Evolutionary conservation across 1,140 invertebrate genomes (phyloP).

Genomic region (Cyclargus thomasi): DNA sequence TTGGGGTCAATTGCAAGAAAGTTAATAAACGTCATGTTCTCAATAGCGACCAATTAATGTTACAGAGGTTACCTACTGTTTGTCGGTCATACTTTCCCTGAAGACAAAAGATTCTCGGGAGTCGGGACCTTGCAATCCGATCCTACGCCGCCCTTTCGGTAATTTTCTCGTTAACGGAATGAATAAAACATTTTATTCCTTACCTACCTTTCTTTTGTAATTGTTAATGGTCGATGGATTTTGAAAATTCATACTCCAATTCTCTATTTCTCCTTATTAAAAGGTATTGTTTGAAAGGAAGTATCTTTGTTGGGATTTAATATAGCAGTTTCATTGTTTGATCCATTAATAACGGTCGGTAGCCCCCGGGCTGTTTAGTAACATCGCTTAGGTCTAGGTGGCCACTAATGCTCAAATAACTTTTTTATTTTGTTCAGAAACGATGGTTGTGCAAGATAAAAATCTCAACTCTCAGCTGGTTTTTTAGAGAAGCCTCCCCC

Average conservation of each 20-base stretch:
- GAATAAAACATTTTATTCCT: constrained; percentile 75
- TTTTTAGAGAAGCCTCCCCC: too few species aligned
- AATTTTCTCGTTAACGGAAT: constrained; percentile 73
- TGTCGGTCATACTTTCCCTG: constrained; percentile 62
- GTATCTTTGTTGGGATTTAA: constrained; percentile 10
- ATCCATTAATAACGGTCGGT: constrained; percentile 6
- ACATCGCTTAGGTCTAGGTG: background rate
- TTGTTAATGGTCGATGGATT: constrained; percentile 72
- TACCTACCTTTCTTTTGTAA: constrained; percentile 71
- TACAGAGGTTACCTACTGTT: constrained; percentile 46
- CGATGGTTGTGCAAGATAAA: too few species aligned
- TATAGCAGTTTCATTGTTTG: constrained; percentile 5
- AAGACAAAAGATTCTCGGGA: constrained; percentile 59
- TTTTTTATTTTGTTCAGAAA: background rate
- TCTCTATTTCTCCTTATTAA: constrained; percentile 34
- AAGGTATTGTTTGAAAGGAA: constrained; percentile 10
- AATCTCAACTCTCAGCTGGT: too few species aligned
- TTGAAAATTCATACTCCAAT: constrained; percentile 65
- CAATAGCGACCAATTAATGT: constrained; percentile 27
- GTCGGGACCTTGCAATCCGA: constrained; percentile 65
- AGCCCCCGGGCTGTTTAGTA: background rate
- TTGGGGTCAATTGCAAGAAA: background rate
- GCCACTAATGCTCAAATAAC: background rate
- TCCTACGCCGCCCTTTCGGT: constrained; percentile 65
- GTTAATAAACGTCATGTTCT: constrained; percentile 8